Percentiles rank a stretch among this genome's conserved stretches.
These are phyloP conservation scores for Tyrophagus putrescentiae DNA, from an alignment of 1,140 invertebrate genomes.

Conservation along the genomic window DNA sequence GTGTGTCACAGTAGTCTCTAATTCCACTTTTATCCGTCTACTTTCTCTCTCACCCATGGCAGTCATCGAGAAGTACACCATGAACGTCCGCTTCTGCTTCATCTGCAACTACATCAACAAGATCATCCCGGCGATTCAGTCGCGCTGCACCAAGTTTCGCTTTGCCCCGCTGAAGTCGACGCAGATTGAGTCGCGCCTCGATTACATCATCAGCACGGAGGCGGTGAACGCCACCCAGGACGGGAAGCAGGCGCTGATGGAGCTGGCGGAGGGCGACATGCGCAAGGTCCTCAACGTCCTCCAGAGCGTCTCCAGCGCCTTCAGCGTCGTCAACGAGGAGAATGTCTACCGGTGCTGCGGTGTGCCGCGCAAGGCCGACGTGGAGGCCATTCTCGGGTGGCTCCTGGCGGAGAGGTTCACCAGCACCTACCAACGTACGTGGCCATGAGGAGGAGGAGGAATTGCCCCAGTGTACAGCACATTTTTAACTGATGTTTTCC, in stretches of 20 bases:
- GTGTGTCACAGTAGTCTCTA: slow-evolving; percentile 16
- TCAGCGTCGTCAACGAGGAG: slow-evolving; percentile 64
- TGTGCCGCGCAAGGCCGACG: slow-evolving; percentile 76
- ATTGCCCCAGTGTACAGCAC: too few relatives aligned
- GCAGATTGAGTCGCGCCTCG: slow-evolving; percentile 77
- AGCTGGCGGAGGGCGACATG: slow-evolving; percentile 92
- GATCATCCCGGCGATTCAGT: slow-evolving; percentile 95
- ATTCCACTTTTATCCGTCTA: slow-evolving; percentile 22
- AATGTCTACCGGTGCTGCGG: slow-evolving; percentile 92
- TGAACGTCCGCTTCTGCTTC: slow-evolving; percentile 93
- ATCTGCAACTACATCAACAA: slow-evolving; percentile 98
- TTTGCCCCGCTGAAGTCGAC: slow-evolving; percentile 67
- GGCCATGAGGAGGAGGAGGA: too few relatives aligned
- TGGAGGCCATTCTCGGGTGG: slow-evolving; percentile 74
- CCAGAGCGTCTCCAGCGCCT: slow-evolving; percentile 78
- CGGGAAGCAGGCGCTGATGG: slow-evolving; percentile 76
- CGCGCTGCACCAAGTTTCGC: slow-evolving; percentile 88
- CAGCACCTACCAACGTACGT: slow-evolving; percentile 65
- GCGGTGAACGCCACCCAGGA: slow-evolving; percentile 71
- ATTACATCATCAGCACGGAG: slow-evolving; percentile 70
- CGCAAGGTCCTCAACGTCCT: slow-evolving; percentile 81
- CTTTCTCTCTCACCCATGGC: too few relatives aligned
- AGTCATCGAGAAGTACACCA: slow-evolving; percentile 98
- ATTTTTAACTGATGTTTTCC: slow-evolving; percentile 10
- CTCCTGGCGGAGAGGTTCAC: slow-evolving; percentile 71